Evolutionary conservation across 2,888 invertebrate genomes (phyloP), one percentile per base, ranked within the genome.

Genomic region (Teleogryllus oceanicus): DNA sequence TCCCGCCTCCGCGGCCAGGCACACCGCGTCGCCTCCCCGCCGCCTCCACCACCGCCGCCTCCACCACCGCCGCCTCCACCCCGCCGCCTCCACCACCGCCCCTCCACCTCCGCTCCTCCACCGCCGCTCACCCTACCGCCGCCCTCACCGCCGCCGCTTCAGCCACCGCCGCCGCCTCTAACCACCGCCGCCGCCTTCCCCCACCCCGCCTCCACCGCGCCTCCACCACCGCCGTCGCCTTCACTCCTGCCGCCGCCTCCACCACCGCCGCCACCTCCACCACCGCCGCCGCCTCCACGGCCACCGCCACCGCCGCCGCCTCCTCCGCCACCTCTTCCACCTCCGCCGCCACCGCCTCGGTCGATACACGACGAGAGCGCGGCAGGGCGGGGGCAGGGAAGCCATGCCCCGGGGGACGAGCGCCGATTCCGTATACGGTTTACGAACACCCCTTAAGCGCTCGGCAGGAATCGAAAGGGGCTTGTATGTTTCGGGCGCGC

Each of bases 361-460:
- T 62, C 62, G 62, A 62, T 62, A 62, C n/a, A 62, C 62, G n/a
- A n/a, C 62, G 62, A 2, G n/a, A 8, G n/a, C 13, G 62, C 13
- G 62, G n/a, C 12, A n/a, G 62, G n/a, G 62, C 13, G 62, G 62
- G 62, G 62, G 62, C 5, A 24, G 13, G 62, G 62, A n/a, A 62
- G 62, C 13, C n/a, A 16, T n/a, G 62, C 62, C 62, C 62, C 62
- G n/a, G 62, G 62, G 62, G 62, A 62, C 62, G 62, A 18, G 13
- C 62, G 62, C 62, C 62, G 62, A 62, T 62, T 62, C 62, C 62
- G 62, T 62, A 62, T 62, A 62, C 62, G 62, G 62, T 62, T 62
- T 62, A 62, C 62, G 62, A 62, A 62, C 62, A 62, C 62, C 62
- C 62, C 62, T 62, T 62, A 62, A 62, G 62, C 62, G 62, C 62